Evolutionary conservation across 2,888 invertebrate species (phyloP).

Genomic region (Tenodera sinensis): DNA sequence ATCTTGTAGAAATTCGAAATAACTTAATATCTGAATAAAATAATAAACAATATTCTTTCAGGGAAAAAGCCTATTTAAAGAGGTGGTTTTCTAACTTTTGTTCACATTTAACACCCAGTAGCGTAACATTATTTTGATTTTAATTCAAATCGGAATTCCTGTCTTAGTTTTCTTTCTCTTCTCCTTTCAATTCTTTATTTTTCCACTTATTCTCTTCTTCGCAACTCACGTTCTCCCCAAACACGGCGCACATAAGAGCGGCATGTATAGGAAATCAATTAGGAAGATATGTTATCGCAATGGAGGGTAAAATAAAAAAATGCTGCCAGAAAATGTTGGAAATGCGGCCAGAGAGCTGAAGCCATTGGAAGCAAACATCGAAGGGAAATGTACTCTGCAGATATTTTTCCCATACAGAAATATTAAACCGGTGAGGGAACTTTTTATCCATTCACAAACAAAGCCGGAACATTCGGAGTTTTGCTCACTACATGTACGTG

Average conservation of each 20-base stretch:
- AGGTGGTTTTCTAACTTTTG: too few species aligned
- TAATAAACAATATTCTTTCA: too few species aligned
- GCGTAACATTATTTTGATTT: too few species aligned
- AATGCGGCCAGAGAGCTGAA: not conserved
- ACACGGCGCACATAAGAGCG: not conserved
- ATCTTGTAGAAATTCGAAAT: too few species aligned
- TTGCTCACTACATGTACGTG: not conserved
- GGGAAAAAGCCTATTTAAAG: too few species aligned
- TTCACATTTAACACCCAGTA: too few species aligned
- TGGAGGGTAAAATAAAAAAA: not conserved
- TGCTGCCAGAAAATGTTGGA: not conserved
- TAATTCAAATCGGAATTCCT: too few species aligned
- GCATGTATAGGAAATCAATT: not conserved
- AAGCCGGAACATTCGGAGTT: not conserved
- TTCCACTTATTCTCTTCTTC: too few species aligned
- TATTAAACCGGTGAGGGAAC: not conserved
- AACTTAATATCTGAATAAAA: too few species aligned
- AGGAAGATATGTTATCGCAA: not conserved
- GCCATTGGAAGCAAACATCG: not conserved
- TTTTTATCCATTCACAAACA: not conserved
- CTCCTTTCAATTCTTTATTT: not conserved
- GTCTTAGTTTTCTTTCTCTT: not conserved
- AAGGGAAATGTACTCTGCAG: not conserved
- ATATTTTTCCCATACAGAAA: not conserved
- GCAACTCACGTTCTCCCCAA: not conserved